A percentile compares a stretch with the other conserved stretches of the same genome.
Evolutionary conservation across 2,888 invertebrate genomes (phyloP).

Genomic region (Drosophila colorata): DNA sequence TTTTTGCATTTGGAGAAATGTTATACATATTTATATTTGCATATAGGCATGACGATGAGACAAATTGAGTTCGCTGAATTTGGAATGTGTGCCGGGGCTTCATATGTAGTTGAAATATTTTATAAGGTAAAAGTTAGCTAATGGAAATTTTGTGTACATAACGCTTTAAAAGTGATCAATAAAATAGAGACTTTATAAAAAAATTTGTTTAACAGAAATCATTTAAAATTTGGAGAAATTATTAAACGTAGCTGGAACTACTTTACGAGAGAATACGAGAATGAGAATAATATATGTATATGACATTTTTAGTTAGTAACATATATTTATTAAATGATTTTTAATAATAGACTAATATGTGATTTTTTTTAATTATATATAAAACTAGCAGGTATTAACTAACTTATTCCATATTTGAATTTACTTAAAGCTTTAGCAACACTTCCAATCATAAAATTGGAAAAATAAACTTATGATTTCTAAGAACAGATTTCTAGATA

Average conservation of each 20-base stretch:
- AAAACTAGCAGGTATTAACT: too few species aligned
- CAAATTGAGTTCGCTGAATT: constrained; percentile 19
- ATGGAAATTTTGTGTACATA: neutral
- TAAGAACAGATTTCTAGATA: too few species aligned
- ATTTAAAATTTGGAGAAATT: neutral
- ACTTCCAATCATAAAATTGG: too few species aligned
- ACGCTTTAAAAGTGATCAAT: constrained; percentile 14
- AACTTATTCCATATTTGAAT: too few species aligned
- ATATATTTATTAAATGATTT: too few species aligned
- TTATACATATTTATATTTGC: constrained; percentile 31
- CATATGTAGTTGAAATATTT: neutral
- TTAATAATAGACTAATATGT: too few species aligned
- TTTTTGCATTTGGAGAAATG: constrained; percentile 5
- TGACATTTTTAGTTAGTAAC: too few species aligned
- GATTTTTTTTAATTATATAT: too few species aligned
- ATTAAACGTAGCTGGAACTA: too few species aligned
- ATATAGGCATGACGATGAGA: constrained; percentile 31
- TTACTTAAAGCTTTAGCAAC: too few species aligned
- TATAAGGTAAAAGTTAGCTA: neutral
- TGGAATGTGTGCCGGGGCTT: constrained; percentile 1
- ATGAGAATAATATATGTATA: too few species aligned
- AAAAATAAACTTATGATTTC: too few species aligned
- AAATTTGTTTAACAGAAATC: neutral
- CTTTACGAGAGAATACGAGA: neutral
- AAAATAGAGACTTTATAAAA: neutral